A percentile compares a stretch with the other conserved stretches of the same genome.
Conservation (phyloP, 2,797 vertebrate species). For the Momotus momota region DNA sequence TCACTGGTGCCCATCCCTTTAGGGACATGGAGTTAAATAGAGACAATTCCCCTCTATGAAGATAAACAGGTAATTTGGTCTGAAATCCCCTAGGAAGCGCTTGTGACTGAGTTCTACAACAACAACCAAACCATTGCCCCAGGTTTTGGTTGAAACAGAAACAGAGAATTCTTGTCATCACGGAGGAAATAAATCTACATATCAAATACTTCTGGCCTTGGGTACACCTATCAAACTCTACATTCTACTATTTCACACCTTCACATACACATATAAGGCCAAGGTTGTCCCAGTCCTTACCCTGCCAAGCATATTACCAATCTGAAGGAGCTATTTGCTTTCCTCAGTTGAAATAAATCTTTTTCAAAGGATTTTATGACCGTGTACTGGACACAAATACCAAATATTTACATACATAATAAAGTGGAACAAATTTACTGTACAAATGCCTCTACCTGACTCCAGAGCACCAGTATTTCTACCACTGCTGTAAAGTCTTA, state of each 20-base stretch:
- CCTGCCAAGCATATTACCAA: not conserved
- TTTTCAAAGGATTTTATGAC: not conserved
- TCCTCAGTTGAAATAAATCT: not conserved
- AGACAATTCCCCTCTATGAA: not conserved
- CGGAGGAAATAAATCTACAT: not conserved
- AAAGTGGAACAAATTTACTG: not conserved
- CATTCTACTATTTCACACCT: not conserved
- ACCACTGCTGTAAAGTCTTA: not conserved
- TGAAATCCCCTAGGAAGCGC: not conserved
- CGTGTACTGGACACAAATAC: not conserved
- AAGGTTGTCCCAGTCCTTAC: not conserved
- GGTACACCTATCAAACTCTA: not conserved
- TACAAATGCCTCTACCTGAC: not conserved
- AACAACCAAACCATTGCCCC: not conserved
- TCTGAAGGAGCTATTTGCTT: not conserved
- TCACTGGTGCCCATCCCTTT: rapidly evolving
- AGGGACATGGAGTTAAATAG: not conserved
- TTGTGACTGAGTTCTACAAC: not conserved
- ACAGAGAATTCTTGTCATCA: not conserved
- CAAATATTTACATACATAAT: conserved; percentile 15
- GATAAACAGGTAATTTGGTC: not conserved
- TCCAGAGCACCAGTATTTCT: not conserved
- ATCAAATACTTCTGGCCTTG: not conserved
- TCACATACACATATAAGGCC: not conserved
- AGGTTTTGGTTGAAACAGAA: not conserved